Conservation (phyloP, 1,140 invertebrate genomes). For the Drosophila ananassae region DNA sequence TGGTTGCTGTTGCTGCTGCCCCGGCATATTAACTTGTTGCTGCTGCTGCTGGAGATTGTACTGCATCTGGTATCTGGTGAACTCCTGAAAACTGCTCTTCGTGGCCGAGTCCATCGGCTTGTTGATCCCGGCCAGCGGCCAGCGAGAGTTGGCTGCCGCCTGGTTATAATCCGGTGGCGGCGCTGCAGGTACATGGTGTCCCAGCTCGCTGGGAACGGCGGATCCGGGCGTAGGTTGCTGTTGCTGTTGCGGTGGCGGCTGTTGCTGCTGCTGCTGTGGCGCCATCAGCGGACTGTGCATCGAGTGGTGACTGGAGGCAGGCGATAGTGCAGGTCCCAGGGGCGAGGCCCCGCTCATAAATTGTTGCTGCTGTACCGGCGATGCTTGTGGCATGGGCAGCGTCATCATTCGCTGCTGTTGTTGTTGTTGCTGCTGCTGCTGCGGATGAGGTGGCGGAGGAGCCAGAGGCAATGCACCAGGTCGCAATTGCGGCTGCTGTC, state of each 20-base stretch:
- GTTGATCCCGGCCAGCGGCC: slow-evolving; percentile 81
- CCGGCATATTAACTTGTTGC: slow-evolving; percentile 61
- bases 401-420: slow-evolving; percentile 80
- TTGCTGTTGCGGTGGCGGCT: slow-evolving; percentile 73
- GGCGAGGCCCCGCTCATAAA: slow-evolving; percentile 78
- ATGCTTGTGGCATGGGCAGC: slow-evolving; percentile 60
- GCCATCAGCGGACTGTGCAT: slow-evolving; percentile 80
- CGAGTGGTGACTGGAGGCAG: slow-evolving; percentile 81
- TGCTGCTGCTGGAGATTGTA: slow-evolving; percentile 86
- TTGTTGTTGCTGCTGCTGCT: slow-evolving; percentile 67
- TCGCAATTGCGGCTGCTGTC: slow-evolving; percentile 62
- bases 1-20: slow-evolving; percentile 26
- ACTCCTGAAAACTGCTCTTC: slow-evolving; percentile 86
- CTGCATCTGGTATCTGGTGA: slow-evolving; percentile 87
- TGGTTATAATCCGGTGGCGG: slow-evolving; percentile 84
- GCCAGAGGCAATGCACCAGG: slow-evolving; percentile 41
- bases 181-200: slow-evolving; percentile 72
- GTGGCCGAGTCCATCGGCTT: slow-evolving; percentile 87
- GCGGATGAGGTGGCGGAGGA: slow-evolving; percentile 76
- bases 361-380: slow-evolving; percentile 51
- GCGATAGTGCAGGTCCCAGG: slow-evolving; percentile 84
- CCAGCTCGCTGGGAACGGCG: slow-evolving; percentile 47
- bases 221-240: slow-evolving; percentile 28
- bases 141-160: slow-evolving; percentile 83
- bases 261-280: slow-evolving; percentile 75